A percentile compares a stretch with the other conserved stretches of the same genome.
Evolutionary conservation across 2,888 invertebrate species (phyloP).

Genomic region (Tachina fera): DNA sequence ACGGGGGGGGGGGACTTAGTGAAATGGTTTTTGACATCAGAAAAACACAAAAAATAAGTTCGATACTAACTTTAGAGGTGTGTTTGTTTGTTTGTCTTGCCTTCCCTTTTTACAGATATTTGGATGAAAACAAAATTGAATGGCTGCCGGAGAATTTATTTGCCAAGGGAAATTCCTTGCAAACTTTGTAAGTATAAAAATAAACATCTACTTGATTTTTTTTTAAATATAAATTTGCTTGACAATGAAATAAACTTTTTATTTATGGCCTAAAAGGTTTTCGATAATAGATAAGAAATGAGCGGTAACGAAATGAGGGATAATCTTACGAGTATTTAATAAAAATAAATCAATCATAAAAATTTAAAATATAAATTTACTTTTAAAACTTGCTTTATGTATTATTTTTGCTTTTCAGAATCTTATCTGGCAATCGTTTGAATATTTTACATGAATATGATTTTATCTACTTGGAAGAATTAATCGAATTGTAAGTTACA

Average conservation of each 20-base stretch:
- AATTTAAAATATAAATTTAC: not conserved
- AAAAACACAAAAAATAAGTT: too few relatives aligned
- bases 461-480: conserved; percentile 77
- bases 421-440: conserved; percentile 80
- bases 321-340: too few relatives aligned
- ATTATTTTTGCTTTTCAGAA: conserved; percentile 72
- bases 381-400: not conserved
- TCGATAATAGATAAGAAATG: too few relatives aligned
- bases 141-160: conserved; percentile 82
- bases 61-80: not conserved
- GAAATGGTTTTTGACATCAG: too few relatives aligned
- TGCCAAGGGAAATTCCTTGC: conserved; percentile 80
- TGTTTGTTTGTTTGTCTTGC: conserved; percentile 13
- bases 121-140: conserved; percentile 83
- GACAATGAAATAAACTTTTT: too few relatives aligned
- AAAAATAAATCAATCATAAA: not conserved
- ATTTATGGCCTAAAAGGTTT: too few relatives aligned
- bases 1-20: too few relatives aligned
- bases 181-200: conserved; percentile 82
- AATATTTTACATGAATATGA: conserved; percentile 75
- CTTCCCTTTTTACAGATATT: conserved; percentile 80
- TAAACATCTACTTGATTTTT: too few relatives aligned
- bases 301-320: too few relatives aligned
- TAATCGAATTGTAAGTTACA: conserved; percentile 80
- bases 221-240: too few relatives aligned